Base-by-base conservation (phyloP, 2,113 vertebrate species). In the Tautogolabrus adspersus region DNA sequence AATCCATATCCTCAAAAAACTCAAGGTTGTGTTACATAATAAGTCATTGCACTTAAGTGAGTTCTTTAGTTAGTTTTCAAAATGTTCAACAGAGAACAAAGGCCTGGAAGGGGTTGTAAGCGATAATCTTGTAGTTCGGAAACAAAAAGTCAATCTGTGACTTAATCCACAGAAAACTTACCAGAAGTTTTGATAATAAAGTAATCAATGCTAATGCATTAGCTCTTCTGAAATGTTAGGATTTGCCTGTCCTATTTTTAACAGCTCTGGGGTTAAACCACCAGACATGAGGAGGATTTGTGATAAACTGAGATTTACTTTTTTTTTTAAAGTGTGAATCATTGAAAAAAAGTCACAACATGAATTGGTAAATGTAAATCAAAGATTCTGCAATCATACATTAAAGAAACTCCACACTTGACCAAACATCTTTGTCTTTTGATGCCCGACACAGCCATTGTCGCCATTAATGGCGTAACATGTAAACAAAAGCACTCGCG, bases 1-100 rank as follows among this genome's bases (percentile, higher is more conserved):
- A 22, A 85, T 77, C 79, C 42, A 77, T 23, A 40, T 26, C 66
- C 42, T 40, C 63, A 72, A 58, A 72, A 77, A 38, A 51, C 66
- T 65, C 54, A 52, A 70, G 42, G 11, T 57, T 19, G 12, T 59
- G 23, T 83, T 74, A 65, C 59, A 65, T 47, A 58, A n/a, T 65
- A 18, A 38, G 83, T 72, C 60, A 81, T 72, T 66, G 54, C 42
- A 19, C 66, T 77, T 69, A 11, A 18, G 13, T 47, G 56, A 6
- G n/a, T 46, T 66, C 66, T 77, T 69, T 16, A 26, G 13, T 54
- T 60, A 8, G 23, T 52, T 66, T 77, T 70, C 15, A n/a, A 60
- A 26, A 34, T 37, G 3, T 15, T 79, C 69, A 51, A 23, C 65
- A 58, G 12, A 26, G 26, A 26, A 26, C 2, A 26, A 26, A 26